Conservation (phyloP, 2,888 invertebrate genomes). For the Andrena hattorfiana region DNA sequence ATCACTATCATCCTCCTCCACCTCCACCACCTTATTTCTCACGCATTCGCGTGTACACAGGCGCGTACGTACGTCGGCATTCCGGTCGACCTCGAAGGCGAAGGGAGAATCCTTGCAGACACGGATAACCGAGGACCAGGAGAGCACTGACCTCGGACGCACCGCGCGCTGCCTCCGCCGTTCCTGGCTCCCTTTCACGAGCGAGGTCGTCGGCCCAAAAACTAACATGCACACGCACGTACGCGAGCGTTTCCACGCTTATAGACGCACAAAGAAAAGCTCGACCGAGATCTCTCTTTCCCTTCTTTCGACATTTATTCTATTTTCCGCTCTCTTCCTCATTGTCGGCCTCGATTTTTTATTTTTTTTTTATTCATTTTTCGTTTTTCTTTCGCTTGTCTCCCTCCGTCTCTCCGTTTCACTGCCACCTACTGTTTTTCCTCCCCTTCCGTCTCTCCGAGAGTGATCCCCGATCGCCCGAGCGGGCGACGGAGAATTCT, state of each 20-base stretch:
- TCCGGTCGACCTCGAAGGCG: conserved; percentile 76
- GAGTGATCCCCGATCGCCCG: conserved; percentile 17
- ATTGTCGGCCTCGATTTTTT: neutral
- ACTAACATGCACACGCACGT: conserved; percentile 68
- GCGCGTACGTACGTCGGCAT: conserved; percentile 68
- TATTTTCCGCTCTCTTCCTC: neutral
- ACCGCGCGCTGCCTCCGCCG: conserved; percentile 65
- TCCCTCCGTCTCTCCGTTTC: conserved; percentile 20
- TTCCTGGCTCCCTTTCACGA: conserved; percentile 73
- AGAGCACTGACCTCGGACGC: conserved; percentile 75
- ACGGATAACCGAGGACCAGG: conserved; percentile 73
- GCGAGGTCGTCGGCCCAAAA: conserved; percentile 75
- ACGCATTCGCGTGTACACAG: conserved; percentile 64
- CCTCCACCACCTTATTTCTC: conserved; percentile 67
- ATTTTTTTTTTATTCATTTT: neutral
- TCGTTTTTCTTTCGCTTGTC: conserved; percentile 13
- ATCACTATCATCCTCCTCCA: conserved; percentile 35
- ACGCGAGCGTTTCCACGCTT: conserved; percentile 64
- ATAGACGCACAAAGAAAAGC: conserved; percentile 71
- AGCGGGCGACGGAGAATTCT: conserved; percentile 3
- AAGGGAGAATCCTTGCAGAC: conserved; percentile 74
- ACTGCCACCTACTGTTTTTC: neutral
- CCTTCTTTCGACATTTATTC: neutral
- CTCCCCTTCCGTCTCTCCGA: neutral
- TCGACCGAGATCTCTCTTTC: conserved; percentile 49